A percentile compares a stretch with the other conserved stretches of the same genome.
Conservation (phyloP, 2,113 vertebrate genomes). For the Rhipidura dahli region DNA sequence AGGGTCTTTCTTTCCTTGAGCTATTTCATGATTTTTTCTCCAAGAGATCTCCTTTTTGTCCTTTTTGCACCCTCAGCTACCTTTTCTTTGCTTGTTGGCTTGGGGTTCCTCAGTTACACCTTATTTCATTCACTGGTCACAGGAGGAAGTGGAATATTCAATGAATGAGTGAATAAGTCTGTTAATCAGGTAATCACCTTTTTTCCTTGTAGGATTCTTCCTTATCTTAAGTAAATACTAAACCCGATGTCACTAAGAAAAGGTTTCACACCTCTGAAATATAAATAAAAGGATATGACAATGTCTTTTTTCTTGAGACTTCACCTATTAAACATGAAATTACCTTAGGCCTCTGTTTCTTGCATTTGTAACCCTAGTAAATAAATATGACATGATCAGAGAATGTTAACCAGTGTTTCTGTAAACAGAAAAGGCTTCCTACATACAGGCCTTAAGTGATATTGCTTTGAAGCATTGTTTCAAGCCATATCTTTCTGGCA, state of each 20-base stretch:
- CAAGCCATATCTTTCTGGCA: not conserved
- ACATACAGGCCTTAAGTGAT: not conserved
- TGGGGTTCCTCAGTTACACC: not conserved
- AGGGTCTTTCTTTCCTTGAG: not conserved
- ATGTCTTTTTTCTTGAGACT: not conserved
- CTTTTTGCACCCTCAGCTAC: not conserved
- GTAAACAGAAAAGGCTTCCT: not conserved
- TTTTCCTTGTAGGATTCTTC: not conserved
- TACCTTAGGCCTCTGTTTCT: not conserved
- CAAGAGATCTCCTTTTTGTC: not conserved
- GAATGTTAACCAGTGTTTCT: not conserved
- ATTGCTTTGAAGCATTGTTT: not conserved
- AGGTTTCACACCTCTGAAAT: not conserved
- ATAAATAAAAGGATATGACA: not conserved
- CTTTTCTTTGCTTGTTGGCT: not conserved
- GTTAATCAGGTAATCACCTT: not conserved
- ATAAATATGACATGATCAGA: not conserved
- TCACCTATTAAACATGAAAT: not conserved
- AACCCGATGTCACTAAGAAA: not conserved
- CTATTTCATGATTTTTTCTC: not conserved
- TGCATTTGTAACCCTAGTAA: not conserved
- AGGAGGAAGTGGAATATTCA: not conserved
- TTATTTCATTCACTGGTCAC: not conserved
- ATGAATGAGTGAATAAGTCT: not conserved
- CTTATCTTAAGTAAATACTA: not conserved